A percentile compares a stretch with the other conserved stretches of the same genome.
phyloP scores from a whole-genome alignment of 2,113 vertebrate genomes.

The Strix aluco region DNA sequence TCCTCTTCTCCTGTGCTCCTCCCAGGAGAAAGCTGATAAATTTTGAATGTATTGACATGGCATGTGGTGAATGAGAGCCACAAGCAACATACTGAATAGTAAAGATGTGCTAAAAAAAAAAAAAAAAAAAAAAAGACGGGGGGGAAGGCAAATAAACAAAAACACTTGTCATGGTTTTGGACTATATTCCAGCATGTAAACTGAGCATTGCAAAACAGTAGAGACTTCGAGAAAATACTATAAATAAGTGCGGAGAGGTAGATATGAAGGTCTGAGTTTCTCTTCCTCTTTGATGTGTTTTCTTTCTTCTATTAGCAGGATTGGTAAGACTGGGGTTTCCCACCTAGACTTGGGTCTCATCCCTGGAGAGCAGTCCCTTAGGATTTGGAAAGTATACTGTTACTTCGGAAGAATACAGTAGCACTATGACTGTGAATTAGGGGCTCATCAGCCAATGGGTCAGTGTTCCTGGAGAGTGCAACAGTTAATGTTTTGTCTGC shows the following conservation, averaged over 20 bases:
- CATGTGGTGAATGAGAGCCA: not conserved
- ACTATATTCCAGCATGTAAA: not conserved
- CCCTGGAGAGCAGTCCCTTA: not conserved
- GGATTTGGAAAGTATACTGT: not conserved
- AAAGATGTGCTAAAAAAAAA: not conserved
- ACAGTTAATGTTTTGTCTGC: not conserved
- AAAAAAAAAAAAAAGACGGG: not conserved
- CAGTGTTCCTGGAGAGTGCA: not conserved
- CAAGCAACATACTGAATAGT: not conserved
- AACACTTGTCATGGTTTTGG: not conserved
- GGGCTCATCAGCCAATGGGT: not conserved
- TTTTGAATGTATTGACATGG: not conserved
- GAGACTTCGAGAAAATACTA: not conserved
- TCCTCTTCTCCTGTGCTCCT: not conserved
- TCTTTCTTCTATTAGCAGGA: not conserved
- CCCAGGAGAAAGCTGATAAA: not conserved
- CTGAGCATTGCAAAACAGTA: not conserved
- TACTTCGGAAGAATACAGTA: not conserved
- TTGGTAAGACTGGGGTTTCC: not conserved
- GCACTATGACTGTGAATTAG: not conserved
- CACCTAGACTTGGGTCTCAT: accelerated
- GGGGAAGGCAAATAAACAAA: not conserved
- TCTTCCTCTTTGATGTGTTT: not conserved
- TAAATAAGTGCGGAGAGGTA: not conserved
- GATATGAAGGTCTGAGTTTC: not conserved